phyloP scores from a whole-genome alignment of 2,797 vertebrate species.

The Pelochelys cantorii region DNA sequence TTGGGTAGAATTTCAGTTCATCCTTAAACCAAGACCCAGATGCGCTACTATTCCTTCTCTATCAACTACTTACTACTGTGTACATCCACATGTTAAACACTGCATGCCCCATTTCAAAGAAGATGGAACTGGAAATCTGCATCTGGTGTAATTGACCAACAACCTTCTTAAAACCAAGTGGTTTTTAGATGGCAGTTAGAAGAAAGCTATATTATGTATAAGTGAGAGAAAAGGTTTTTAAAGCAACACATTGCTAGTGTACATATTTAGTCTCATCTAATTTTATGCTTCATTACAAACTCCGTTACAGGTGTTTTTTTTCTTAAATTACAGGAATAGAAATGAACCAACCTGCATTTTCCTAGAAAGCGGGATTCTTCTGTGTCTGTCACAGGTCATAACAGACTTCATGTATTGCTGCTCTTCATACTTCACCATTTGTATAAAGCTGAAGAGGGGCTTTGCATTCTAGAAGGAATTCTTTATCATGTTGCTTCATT shows the following conservation, averaged over 20 bases:
- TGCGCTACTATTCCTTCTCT: too few relatives aligned
- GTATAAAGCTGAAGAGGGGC: not conserved
- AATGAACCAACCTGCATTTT: not conserved
- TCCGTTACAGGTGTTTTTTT: not conserved
- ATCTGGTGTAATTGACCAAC: not conserved
- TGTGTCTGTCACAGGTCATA: not conserved
- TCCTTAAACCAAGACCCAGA: not conserved
- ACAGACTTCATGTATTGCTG: not conserved
- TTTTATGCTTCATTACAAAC: not conserved
- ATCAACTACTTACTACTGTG: too few relatives aligned
- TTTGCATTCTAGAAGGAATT: not conserved
- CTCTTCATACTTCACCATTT: not conserved
- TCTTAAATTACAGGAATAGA: not conserved
- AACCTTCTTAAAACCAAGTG: not conserved
- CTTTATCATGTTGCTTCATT: not conserved
- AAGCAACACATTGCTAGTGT: too few relatives aligned
- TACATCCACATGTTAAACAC: too few relatives aligned
- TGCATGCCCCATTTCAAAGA: too few relatives aligned
- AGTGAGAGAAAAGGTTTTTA: too few relatives aligned
- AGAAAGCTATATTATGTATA: too few relatives aligned
- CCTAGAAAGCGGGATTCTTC: not conserved
- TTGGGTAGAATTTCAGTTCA: not conserved
- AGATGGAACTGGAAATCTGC: not conserved
- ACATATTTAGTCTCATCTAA: not conserved
- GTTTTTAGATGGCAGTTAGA: not conserved